Evolutionary conservation across 2,113 vertebrate species (phyloP).

Genomic region (Sapayoa aenigma): DNA sequence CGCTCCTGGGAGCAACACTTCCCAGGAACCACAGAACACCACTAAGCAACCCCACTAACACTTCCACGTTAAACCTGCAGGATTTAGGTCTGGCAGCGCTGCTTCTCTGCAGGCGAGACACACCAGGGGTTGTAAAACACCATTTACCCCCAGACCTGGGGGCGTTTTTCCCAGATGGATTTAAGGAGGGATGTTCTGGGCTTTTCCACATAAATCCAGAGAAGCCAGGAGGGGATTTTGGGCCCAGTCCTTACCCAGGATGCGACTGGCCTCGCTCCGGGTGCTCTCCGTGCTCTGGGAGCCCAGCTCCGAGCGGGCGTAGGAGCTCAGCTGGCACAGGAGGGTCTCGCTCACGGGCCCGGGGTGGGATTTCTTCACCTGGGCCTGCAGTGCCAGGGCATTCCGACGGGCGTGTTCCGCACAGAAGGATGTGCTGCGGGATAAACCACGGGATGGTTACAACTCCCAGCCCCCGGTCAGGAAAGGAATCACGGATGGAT

Average conservation of each 20-base stretch:
- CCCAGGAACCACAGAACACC: fast-evolving
- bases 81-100: fast-evolving
- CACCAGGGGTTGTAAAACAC: neutral
- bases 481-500: fast-evolving
- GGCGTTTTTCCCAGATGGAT: too few relatives aligned
- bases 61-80: neutral
- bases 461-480: neutral
- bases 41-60: neutral
- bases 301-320: constrained; percentile 78
- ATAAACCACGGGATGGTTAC: fast-evolving
- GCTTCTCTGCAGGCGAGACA: neutral
- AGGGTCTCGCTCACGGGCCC: constrained; percentile 83
- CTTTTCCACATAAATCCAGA: neutral
- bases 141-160: fast-evolving
- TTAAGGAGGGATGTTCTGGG: neutral
- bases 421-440: constrained; percentile 77
- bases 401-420: constrained; percentile 90
- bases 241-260: constrained; percentile 76
- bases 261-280: constrained; percentile 85
- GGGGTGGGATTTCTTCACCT: constrained; percentile 84
- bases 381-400: constrained; percentile 85
- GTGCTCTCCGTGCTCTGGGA: constrained; percentile 75
- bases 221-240: too few relatives aligned
- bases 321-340: constrained; percentile 91
- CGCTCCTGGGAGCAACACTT: fast-evolving